Evolutionary conservation across 2,888 invertebrate species (phyloP).

Genomic region (Watsonalla cultraria): DNA sequence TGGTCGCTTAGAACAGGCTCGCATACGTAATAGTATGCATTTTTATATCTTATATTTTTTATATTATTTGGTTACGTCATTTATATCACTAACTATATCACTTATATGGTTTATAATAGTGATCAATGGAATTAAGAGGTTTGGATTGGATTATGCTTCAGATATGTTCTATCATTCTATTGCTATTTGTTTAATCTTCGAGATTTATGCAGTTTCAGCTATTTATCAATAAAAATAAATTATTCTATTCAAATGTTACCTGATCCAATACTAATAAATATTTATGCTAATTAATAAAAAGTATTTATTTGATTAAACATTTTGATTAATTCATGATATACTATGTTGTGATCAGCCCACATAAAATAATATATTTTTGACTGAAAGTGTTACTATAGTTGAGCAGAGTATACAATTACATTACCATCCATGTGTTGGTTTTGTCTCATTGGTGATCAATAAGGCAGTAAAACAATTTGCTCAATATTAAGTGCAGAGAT

Average conservation of each 20-base stretch:
- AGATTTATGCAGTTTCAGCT: not conserved
- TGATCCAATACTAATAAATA: not conserved
- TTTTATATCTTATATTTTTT: no score
- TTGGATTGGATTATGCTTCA: not conserved
- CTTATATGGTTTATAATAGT: no score
- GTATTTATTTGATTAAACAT: not conserved
- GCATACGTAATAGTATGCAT: no score
- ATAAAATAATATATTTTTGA: not conserved
- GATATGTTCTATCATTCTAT: not conserved
- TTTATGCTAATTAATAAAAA: not conserved
- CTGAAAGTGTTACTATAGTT: no score
- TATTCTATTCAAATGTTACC: not conserved
- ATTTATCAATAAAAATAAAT: not conserved
- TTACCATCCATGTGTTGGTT: no score
- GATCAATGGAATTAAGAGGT: no score
- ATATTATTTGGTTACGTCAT: no score
- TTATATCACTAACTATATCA: no score
- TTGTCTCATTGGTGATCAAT: no score
- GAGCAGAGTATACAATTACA: no score
- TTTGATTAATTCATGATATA: slow-evolving; percentile 1
- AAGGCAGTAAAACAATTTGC: no score
- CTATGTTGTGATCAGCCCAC: slow-evolving; percentile 1
- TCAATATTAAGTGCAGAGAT: no score
- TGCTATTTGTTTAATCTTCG: not conserved
- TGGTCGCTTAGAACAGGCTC: not conserved